Evolutionary conservation across 2,113 vertebrate genomes (phyloP), one percentile per base, ranked within the genome.

Genomic region (Dermatemys mawii): DNA sequence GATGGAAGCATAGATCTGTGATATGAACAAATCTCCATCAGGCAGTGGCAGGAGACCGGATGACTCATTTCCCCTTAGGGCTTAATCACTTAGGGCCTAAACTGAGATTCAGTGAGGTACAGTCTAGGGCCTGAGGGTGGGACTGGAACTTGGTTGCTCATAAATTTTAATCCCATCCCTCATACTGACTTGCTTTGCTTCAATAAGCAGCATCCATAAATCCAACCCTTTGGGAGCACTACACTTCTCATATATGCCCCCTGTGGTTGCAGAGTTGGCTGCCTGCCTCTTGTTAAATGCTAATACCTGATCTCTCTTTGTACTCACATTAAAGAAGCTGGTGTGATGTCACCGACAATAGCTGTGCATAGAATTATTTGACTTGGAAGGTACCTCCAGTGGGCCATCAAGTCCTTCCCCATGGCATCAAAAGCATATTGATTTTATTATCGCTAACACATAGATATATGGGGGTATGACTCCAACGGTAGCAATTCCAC

Each of bases 401-500:
- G 84, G n/a, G 12, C 75, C 93, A 91, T 82, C 46, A 29, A 84
- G 19, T 92, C 84, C 44, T 75, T 90, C 95, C 87, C 91, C 51
- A 4, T n/a, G 32, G 86, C 32, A 83, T 92, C 78, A 50, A 86
- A 95, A 90, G 79, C 70, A 53, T 46, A 76, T 50, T 9, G 41
- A 50, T 32, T 63, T 24, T 89, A 49, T 85, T 93, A 80, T 81
- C 80, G 49, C 75, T 48, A 87, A 95, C 86, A 82, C 88, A 92
- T 38, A 41, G 86, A 51, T 90, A 92, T 81, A 90, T 85, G 85
- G 63, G 63, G 13, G 17, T 27, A 97, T 83, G 76, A 89, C 73
- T 96, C 96, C 92, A 93, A 13, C 78, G 93, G 60, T 50, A 48
- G 50, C 41, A 80, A 92, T 97, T 93, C 51, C 57, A 78, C 73